Percentiles rank a stretch among this genome's conserved stretches.
Evolutionary conservation across 2,888 invertebrate species (phyloP).

Genomic region (Flexamia atlantica): DNA sequence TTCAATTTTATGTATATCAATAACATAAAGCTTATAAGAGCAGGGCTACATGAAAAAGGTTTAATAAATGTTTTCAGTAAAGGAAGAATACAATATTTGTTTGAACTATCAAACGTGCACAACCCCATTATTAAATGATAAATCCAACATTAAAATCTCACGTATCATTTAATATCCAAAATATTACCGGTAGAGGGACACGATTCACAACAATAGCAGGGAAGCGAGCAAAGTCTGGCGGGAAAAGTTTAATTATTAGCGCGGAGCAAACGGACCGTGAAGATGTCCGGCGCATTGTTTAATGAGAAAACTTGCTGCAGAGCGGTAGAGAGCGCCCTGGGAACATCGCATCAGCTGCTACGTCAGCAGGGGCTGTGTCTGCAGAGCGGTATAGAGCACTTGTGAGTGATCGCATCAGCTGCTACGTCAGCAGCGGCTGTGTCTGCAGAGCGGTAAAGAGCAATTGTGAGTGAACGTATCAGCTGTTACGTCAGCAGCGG

Average conservation of each 20-base stretch:
- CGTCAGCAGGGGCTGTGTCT: slow-evolving; percentile 28
- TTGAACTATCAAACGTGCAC: no score
- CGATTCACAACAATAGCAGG: neutral
- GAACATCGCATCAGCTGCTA: neutral
- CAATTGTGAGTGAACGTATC: neutral
- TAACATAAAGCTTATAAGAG: no score
- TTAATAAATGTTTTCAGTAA: no score
- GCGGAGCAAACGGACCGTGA: slow-evolving; percentile 49
- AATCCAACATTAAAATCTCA: neutral
- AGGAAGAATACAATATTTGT: no score
- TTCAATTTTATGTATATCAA: no score
- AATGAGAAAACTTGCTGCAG: slow-evolving; percentile 44
- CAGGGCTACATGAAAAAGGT: no score
- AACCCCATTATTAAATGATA: no score
- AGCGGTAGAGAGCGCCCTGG: neutral
- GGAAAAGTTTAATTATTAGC: slow-evolving; percentile 57
- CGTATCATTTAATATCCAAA: slow-evolving; percentile 10
- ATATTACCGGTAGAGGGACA: neutral
- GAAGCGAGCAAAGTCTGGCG: slow-evolving; percentile 47
- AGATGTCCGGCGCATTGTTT: slow-evolving; percentile 52
- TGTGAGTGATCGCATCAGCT: neutral
- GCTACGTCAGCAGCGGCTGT: slow-evolving; percentile 32
- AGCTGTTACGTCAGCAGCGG: no score
- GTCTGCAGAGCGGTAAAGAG: neutral
- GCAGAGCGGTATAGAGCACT: neutral